phyloP scores from a whole-genome alignment of 2,888 invertebrate species.

The Syrista parreyssii region DNA sequence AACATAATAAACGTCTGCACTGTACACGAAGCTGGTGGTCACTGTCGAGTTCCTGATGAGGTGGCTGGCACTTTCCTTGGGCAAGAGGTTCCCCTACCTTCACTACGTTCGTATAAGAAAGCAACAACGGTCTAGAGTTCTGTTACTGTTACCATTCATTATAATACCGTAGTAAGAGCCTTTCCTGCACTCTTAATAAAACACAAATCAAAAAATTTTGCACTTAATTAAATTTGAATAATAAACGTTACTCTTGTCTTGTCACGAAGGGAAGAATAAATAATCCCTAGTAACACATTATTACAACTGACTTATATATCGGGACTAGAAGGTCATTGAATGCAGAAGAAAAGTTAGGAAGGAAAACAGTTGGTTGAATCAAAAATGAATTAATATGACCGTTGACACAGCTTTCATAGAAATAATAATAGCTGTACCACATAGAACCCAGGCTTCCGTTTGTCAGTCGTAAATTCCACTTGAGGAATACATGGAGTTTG shows the following conservation, averaged over 20 bases:
- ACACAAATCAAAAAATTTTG: not conserved
- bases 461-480: not conserved
- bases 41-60: constrained; percentile 29
- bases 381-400: not conserved
- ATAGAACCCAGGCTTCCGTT: not conserved
- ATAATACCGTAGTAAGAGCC: not conserved
- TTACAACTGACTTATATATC: not conserved
- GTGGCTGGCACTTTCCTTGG: constrained; percentile 28
- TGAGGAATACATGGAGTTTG: not conserved
- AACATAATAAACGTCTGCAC: constrained; percentile 17
- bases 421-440: not conserved
- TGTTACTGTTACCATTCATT: not conserved
- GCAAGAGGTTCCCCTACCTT: constrained; percentile 29
- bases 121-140: not conserved
- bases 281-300: not conserved
- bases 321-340: not conserved
- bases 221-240: not conserved
- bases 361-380: not conserved
- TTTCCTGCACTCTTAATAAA: not conserved
- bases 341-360: not conserved
- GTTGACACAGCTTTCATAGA: not conserved
- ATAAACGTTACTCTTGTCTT: not conserved
- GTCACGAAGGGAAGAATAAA: not conserved
- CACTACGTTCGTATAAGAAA: constrained; percentile 2
- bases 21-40: constrained; percentile 25